Evolutionary conservation across 2,113 vertebrate species (phyloP).

Genomic region (Climacteris rufus): DNA sequence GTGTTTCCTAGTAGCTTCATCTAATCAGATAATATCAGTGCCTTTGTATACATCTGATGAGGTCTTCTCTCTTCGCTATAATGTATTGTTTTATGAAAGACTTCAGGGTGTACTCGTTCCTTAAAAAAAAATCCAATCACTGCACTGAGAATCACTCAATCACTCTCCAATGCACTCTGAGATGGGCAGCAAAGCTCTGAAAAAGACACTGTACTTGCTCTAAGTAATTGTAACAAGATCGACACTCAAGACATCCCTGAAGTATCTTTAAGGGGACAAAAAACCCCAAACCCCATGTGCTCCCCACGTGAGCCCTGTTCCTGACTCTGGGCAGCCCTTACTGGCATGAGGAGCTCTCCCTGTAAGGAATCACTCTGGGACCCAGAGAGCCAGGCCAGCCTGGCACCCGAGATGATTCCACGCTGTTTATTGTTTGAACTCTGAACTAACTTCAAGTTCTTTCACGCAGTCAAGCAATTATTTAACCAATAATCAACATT

Average conservation of each 20-base stretch:
- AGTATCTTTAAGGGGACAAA: not conserved
- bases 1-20: not conserved
- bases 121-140: not conserved
- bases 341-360: not conserved
- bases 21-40: not conserved
- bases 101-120: not conserved
- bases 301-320: not conserved
- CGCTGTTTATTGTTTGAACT: not conserved
- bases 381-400: not conserved
- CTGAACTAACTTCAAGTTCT: not conserved
- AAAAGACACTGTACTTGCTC: not conserved
- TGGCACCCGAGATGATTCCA: not conserved
- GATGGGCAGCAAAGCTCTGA: not conserved
- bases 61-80: not conserved
- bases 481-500: constrained; percentile 42
- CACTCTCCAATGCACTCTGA: not conserved
- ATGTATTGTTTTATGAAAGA: not conserved
- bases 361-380: not conserved
- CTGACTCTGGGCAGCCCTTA: not conserved
- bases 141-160: not conserved
- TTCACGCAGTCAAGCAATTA: not conserved
- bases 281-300: not conserved
- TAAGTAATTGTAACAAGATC: not conserved
- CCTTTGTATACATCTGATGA: not conserved
- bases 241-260: not conserved